These are phyloP conservation scores for Tursiops truncatus DNA, from an alignment of 2,113 vertebrate species.

Conservation along the genomic window DNA sequence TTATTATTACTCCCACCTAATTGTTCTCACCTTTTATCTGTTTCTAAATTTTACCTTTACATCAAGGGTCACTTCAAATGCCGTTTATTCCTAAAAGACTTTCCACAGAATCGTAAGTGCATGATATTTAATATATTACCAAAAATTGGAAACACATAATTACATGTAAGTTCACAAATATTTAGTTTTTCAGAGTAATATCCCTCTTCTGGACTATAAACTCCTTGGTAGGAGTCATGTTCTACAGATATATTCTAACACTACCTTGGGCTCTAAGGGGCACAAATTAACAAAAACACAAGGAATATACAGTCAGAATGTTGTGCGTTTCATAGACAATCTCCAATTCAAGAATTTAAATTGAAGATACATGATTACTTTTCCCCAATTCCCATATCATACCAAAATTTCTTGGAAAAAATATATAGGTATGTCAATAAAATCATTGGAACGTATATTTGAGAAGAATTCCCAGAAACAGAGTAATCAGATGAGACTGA, in stretches of 20 bases:
- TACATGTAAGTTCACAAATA: neutral
- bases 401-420: neutral
- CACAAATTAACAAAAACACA: neutral
- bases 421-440: neutral
- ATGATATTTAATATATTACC: neutral
- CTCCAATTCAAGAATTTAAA: neutral
- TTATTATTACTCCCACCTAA: neutral
- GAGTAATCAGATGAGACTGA: neutral
- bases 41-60: constrained; percentile 20
- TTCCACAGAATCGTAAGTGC: neutral
- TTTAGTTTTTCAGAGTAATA: neutral
- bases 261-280: neutral
- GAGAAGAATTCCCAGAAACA: neutral
- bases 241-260: neutral
- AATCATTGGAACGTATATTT: neutral
- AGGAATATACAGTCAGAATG: neutral
- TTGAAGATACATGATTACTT: neutral
- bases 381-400: neutral
- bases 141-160: neutral
- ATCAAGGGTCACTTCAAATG: neutral
- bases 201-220: neutral
- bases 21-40: neutral
- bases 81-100: neutral
- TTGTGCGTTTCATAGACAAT: neutral
- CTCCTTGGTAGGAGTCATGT: neutral